These are phyloP conservation scores for Lasioglossum calceatum DNA, from an alignment of 2,888 invertebrate species.

Conservation along the genomic window DNA sequence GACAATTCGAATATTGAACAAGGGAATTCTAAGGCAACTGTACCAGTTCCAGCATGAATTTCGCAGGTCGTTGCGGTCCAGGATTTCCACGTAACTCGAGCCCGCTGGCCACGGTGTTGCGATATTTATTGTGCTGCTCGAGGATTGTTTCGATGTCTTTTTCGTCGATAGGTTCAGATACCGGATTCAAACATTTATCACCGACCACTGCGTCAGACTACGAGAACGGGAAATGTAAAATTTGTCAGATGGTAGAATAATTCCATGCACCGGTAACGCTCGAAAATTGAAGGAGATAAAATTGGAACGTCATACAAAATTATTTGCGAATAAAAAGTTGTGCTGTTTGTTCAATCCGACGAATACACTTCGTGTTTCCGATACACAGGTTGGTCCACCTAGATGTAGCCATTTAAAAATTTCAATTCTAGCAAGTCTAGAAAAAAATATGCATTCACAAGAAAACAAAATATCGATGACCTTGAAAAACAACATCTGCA, in stretches of 20 bases:
- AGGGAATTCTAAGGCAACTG: constrained; percentile 17
- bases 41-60: constrained; percentile 77
- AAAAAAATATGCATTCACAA: too few species aligned
- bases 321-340: neutral
- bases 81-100: constrained; percentile 80
- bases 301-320: neutral
- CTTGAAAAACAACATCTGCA: too few species aligned
- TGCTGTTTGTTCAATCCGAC: neutral
- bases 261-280: neutral
- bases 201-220: constrained; percentile 66
- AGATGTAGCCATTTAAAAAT: too few species aligned
- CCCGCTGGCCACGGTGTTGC: constrained; percentile 82
- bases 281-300: constrained; percentile 21
- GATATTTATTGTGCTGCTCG: constrained; percentile 83
- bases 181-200: constrained; percentile 58
- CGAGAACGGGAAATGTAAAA: constrained; percentile 12
- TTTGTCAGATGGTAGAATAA: neutral
- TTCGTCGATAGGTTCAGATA: constrained; percentile 73
- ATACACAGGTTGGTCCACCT: neutral
- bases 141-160: constrained; percentile 82
- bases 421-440: too few species aligned
- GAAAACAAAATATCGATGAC: too few species aligned
- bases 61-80: constrained; percentile 83
- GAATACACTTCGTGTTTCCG: neutral
- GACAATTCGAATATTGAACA: neutral